Evolutionary conservation across 2,888 invertebrate species (phyloP), one percentile per base, ranked within the genome.

Genomic region (Rapana venosa): DNA sequence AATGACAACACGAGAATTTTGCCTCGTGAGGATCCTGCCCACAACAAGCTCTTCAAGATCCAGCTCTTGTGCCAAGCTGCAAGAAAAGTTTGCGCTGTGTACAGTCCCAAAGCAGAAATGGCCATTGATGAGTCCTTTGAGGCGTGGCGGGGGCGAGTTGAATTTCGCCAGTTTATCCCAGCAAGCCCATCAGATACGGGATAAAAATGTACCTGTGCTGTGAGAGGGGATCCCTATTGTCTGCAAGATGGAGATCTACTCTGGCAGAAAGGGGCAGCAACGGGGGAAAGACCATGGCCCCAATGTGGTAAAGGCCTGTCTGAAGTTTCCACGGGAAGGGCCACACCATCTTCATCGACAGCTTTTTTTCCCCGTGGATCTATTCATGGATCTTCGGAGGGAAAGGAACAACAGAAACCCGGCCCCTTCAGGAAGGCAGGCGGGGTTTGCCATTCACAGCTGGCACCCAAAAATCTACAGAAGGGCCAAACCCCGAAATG

Each of bases 11-110:
- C 26, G 22, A 15, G 47, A 26, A 83, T 22, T 13, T 22, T 47
- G n/a, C 81, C 81, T 11, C 20, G 81, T 11, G 81, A 83, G 17
- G 74, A 74, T 83, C 81, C 81, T 22, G 81, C 81, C 36, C 81
- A 83, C 47, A 85, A 84, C 88, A 84, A 85, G 30, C 84, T 89
- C 17, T 84, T 61, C 88, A 89, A 84, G 32, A 66, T 89, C 1
- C 17, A 70, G 6, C 84, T 47, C 56, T 84, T 2, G 15, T 89
- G 32, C 47, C n/a, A 83, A 89, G 20, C 17, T 89, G 70, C 61
- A 61, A 61, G 66, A 30, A 0, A 36, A 70, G 26, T 89, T 89
- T 36, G 36, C 1, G 11, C n/a, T 47, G 84, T 58, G 11, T 87
- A 87, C 87, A 66, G 17, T n/a, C 77, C 87, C 1, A n/a, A 58